Evolutionary conservation across 2,113 vertebrate species (phyloP), one percentile per base, ranked within the genome.

Genomic region (Excalfactoria chinensis): DNA sequence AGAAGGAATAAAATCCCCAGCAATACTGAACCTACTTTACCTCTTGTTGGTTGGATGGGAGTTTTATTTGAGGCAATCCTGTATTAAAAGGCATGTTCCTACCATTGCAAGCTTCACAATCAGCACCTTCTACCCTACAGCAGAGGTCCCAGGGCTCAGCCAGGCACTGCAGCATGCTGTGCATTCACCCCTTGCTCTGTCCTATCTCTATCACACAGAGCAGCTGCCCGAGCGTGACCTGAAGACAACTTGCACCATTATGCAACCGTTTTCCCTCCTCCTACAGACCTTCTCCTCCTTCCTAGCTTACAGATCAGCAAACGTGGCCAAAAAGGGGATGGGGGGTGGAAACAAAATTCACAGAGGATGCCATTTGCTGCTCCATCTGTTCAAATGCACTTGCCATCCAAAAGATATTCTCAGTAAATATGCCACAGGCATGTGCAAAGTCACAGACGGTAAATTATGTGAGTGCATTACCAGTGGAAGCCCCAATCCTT

Each of bases 221-320:
- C 79, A 89, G 90, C 75, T 94, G 92, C 41, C 85, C 86, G 73
- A 84, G 64, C 7, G 3, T 83, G 90, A 94, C 92, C 90, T 40
- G 25, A 2, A 83, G 82, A 68, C 83, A 88, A 56, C 63, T 13
- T 7, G 41, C 41, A 26, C 23, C 66, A 13, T 93, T 86, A 76
- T 7, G 46, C 91, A 95, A 88, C 51, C 26, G 14, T 26, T 53
- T 26, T 53, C 51, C 51, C 26, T 53, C 51, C 51, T 53, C 51
- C 51, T 53, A 2, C 51, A 53, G 15, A 28, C 26, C 51, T 53
- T 15, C 51, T 28, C 41, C 7, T 69, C 73, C 73, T 64, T 77
- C 71, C 40, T 13, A 70, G 66, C 74, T 88, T 67, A 8, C 74
- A 85, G 71, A 75, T n/a, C 72, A 21, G 28, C 83, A 84, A 83